A percentile compares a stretch with the other conserved stretches of the same genome.
These are phyloP conservation scores for Melieria crassipennis DNA, from an alignment of 2,888 invertebrate genomes.

Conservation along the genomic window DNA sequence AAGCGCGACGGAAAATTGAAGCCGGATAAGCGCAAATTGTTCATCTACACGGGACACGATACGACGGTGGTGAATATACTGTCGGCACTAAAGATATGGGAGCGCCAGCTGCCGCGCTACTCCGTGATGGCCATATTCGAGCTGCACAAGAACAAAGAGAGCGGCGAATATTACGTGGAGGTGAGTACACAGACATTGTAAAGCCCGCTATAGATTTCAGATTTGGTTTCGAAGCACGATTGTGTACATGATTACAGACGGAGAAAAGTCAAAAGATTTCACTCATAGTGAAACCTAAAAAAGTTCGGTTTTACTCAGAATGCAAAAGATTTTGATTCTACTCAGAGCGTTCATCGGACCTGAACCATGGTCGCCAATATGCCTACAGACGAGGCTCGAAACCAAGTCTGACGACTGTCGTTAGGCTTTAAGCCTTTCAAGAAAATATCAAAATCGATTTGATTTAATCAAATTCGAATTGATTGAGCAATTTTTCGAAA, in stretches of 20 bases:
- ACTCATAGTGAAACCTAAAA: neutral
- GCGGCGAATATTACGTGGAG: conserved; percentile 66
- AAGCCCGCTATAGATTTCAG: neutral
- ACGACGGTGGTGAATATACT: conserved; percentile 76
- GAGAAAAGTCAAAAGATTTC: neutral
- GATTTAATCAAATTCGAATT: too few species aligned
- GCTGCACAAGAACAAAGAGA: conserved; percentile 68
- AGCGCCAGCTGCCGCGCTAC: conserved; percentile 73
- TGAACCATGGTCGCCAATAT: too few species aligned
- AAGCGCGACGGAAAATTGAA: conserved; percentile 65
- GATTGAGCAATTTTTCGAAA: too few species aligned
- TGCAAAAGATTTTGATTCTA: neutral
- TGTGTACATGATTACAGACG: too few species aligned
- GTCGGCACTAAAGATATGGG: conserved; percentile 73
- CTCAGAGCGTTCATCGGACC: too few species aligned
- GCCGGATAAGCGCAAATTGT: conserved; percentile 69
- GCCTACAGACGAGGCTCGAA: too few species aligned
- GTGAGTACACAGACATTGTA: conserved; percentile 36
- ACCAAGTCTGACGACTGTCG: too few species aligned
- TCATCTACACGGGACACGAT: conserved; percentile 78
- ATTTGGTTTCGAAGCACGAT: too few species aligned
- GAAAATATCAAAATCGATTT: too few species aligned
- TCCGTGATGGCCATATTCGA: conserved; percentile 74
- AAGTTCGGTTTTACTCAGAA: neutral
- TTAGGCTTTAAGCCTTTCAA: too few species aligned